These are phyloP conservation scores for Drosophila seclusa DNA, from an alignment of 2,888 invertebrate genomes.

Conservation along the genomic window DNA sequence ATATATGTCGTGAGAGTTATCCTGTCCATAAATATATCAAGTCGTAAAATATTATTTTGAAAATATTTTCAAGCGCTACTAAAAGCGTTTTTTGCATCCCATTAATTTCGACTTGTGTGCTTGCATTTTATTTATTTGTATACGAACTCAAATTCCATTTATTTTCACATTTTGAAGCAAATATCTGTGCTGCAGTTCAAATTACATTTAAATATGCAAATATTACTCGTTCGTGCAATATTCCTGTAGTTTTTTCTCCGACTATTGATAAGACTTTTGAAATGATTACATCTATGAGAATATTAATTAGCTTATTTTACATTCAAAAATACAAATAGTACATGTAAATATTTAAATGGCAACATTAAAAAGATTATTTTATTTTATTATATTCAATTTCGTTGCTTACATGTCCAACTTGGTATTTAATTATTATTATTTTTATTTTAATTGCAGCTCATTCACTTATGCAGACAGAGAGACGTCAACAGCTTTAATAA, in stretches of 20 bases:
- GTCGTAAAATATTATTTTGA: not conserved
- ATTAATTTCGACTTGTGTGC: slow-evolving; percentile 10
- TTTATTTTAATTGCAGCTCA: not conserved
- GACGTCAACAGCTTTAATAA: slow-evolving; percentile 3
- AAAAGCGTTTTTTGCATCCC: not conserved
- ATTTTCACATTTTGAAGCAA: slow-evolving; percentile 42
- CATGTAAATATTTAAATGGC: slow-evolving; percentile 37
- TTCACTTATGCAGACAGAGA: slow-evolving; percentile 3
- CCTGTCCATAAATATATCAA: not conserved
- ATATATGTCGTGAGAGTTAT: not conserved
- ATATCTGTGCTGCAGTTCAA: slow-evolving; percentile 36
- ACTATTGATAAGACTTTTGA: slow-evolving; percentile 34
- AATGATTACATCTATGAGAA: slow-evolving; percentile 40
- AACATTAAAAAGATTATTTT: slow-evolving; percentile 39
- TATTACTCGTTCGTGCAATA: slow-evolving; percentile 19
- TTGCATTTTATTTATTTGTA: slow-evolving; percentile 30
- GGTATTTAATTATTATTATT: not conserved
- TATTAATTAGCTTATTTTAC: slow-evolving; percentile 51
- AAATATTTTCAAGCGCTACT: not conserved
- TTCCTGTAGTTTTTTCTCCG: slow-evolving; percentile 42
- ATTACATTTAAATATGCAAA: slow-evolving; percentile 50
- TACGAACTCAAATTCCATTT: slow-evolving; percentile 48
- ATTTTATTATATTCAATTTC: not conserved
- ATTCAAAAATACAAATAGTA: slow-evolving; percentile 64
- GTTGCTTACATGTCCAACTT: not conserved